Base-by-base conservation (phyloP, 2,797 vertebrate genomes). In the Tokudaia tokunoshimensis region DNA sequence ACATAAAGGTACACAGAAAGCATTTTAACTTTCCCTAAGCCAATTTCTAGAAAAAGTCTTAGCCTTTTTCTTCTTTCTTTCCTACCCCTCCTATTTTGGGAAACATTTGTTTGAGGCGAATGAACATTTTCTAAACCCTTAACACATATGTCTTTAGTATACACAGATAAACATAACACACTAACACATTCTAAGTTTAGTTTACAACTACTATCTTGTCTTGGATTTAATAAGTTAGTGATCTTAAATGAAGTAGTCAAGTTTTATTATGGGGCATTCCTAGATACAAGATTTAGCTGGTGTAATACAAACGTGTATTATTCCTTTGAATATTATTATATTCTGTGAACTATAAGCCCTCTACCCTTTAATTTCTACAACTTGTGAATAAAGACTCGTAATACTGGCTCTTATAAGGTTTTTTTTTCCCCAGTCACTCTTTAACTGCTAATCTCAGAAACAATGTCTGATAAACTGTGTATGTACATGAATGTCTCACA, bases 41-140 rank as follows among this genome's bases (percentile, higher is more conserved):
- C 75, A 92, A 92, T 59, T 96, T 96, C 96, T 85, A 94, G 20
- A 89, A 91, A 91, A 47, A n/a, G 20, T 80, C 65, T 89, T 74
- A 17, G n/a, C 31, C 8, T 83, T 96, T 94, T 78, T 84, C 41
- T 86, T 86, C 47, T 52, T 14, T 2, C 50, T 20, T 22, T 14
- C 34, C 8, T 14, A 31, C 12, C 11, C 22, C 14, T 34, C 47
- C 20, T 14, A 37, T 37, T 86, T 14, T 19, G n/a, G 52, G 15
- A 5, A 37, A 57, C 20, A 81, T 26, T 41, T 90, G 29, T 85
- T 96, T 91, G 57, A 93, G 47, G 50, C 67, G 92, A 86, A 80
- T 4, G 47, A 92, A 93, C 82, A 95, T 94, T 93, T 96, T 63
- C 47, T 85, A 74, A 50, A 55, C 37, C 55, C 17, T 22, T 57